phyloP scores from a whole-genome alignment of 2,888 invertebrate genomes.

The Drepana falcataria region DNA sequence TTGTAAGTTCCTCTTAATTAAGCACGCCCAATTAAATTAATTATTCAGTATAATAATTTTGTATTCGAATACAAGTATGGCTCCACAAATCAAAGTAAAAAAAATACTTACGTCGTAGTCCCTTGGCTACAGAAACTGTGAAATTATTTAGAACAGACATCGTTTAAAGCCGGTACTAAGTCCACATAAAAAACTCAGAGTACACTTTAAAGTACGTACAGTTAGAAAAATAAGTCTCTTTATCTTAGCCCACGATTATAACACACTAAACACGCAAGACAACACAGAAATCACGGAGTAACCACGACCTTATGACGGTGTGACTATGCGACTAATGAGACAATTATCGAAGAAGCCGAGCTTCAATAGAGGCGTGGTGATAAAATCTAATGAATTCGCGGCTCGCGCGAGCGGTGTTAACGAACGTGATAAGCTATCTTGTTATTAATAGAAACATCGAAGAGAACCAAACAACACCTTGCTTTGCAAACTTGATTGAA shows the following conservation, averaged over 20 bases:
- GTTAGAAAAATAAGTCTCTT: neutral
- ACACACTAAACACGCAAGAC: neutral
- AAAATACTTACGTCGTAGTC: conserved; percentile 58
- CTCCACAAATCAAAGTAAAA: conserved; percentile 1
- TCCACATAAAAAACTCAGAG: conserved; percentile 18
- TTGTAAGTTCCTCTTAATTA: no score
- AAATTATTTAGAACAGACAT: conserved; percentile 71
- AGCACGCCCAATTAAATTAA: no score
- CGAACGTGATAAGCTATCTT: conserved; percentile 30
- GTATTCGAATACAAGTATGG: no score
- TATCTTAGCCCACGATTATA: neutral
- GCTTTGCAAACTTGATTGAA: no score
- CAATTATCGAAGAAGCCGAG: conserved; percentile 4
- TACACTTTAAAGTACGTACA: conserved; percentile 16
- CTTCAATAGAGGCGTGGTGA: conserved; percentile 47
- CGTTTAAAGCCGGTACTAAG: conserved; percentile 13
- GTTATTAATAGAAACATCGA: conserved; percentile 28
- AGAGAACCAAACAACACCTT: neutral
- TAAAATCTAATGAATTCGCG: conserved; percentile 28
- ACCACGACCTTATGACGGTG: neutral
- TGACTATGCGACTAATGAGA: neutral
- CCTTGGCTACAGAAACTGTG: conserved; percentile 58
- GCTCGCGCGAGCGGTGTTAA: conserved; percentile 19
- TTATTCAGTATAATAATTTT: no score
- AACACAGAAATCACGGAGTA: neutral